Percentiles rank a stretch among this genome's conserved stretches.
Conservation (phyloP, 2,797 vertebrate species). For the Masticophis lateralis region DNA sequence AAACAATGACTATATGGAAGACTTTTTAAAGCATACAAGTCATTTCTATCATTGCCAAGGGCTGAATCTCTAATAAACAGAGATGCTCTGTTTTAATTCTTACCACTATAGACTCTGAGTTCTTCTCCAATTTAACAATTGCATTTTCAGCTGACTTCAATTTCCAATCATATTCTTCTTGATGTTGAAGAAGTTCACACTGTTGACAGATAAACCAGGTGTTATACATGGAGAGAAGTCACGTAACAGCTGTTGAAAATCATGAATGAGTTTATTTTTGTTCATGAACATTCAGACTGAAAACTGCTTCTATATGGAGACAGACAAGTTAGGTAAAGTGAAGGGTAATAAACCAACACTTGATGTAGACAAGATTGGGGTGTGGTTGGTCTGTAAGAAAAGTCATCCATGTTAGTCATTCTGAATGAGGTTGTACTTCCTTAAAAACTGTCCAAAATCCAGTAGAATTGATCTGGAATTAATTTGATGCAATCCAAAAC, state of each 20-base stretch:
- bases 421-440: neutral
- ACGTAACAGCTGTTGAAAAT: neutral
- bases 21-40: neutral
- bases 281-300: neutral
- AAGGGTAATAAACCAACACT: neutral
- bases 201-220: slow-evolving; percentile 44
- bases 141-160: slow-evolving; percentile 78
- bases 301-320: neutral
- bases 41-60: neutral
- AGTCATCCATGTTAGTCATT: neutral
- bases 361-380: neutral
- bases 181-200: slow-evolving; percentile 75
- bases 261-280: neutral
- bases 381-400: neutral
- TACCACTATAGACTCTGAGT: slow-evolving; percentile 80
- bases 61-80: neutral
- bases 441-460: neutral
- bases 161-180: slow-evolving; percentile 74
- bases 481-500: neutral
- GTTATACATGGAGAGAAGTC: neutral
- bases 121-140: slow-evolving; percentile 80
- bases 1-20: neutral
- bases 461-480: neutral
- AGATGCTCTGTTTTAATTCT: slow-evolving; percentile 6
- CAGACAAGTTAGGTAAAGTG: neutral